A percentile compares a stretch with the other conserved stretches of the same genome.
These are phyloP conservation scores for Heterotilapia buettikoferi DNA, from an alignment of 2,113 vertebrate genomes.

Conservation along the genomic window DNA sequence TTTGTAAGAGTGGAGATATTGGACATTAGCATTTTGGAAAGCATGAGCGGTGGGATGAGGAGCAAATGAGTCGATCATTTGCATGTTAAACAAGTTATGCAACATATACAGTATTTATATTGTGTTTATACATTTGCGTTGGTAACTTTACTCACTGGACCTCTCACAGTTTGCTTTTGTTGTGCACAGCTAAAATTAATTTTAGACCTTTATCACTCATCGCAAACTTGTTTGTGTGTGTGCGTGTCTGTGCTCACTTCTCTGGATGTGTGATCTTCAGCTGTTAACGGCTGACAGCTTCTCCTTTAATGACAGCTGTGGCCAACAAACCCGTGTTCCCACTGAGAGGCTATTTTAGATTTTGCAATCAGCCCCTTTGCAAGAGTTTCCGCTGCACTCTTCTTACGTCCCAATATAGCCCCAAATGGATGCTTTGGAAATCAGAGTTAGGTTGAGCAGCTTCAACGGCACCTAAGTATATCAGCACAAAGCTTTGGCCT, in stretches of 20 bases:
- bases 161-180: not conserved
- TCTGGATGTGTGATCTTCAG: conserved; percentile 23
- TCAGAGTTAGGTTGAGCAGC: not conserved
- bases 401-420: conserved; percentile 59
- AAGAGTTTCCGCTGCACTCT: conserved; percentile 52
- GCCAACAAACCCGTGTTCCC: conserved; percentile 41
- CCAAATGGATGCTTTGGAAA: conserved; percentile 52
- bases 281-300: conserved; percentile 35
- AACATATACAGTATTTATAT: not conserved
- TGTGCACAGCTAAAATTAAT: not conserved
- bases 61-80: not conserved
- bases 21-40: not conserved
- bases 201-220: not conserved
- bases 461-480: conserved; percentile 13
- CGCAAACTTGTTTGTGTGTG: not conserved
- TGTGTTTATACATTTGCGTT: not conserved
- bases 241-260: not conserved
- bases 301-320: conserved; percentile 47
- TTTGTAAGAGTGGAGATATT: not conserved
- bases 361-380: conserved; percentile 39
- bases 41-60: not conserved
- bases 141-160: not conserved
- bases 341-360: conserved; percentile 52
- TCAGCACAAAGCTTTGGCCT: not conserved
- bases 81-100: not conserved